Conservation (phyloP, 2,888 invertebrate species). For the Schizotus pectinicornis region DNA sequence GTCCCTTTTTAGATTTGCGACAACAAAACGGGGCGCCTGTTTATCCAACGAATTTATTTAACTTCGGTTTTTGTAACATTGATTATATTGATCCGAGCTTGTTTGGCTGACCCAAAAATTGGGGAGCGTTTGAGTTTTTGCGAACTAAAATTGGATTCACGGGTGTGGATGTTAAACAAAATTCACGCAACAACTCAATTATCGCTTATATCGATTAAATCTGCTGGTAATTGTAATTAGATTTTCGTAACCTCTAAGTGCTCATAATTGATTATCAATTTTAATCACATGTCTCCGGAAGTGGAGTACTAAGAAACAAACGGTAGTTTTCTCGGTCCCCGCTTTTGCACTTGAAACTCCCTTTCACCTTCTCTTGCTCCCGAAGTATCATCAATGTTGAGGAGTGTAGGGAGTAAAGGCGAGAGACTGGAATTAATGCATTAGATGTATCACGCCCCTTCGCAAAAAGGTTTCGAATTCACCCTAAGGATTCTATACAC, state of each 20-base stretch:
- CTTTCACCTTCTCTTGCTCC: constrained; percentile 27
- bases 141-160: not conserved
- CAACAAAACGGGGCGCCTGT: constrained; percentile 15
- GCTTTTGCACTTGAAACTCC: constrained; percentile 27
- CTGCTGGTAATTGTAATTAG: constrained; percentile 1
- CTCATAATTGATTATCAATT: constrained; percentile 20
- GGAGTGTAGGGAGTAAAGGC: constrained; percentile 30
- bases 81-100: constrained; percentile 9
- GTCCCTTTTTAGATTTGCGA: not conserved
- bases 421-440: constrained; percentile 37
- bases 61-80: constrained; percentile 12
- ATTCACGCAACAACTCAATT: constrained; percentile 17
- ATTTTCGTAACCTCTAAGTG: constrained; percentile 14
- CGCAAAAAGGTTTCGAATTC: constrained; percentile 31
- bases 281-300: constrained; percentile 18
- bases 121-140: too few species aligned
- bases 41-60: constrained; percentile 22
- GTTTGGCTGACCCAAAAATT: constrained; percentile 13
- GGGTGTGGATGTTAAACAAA: constrained; percentile 9
- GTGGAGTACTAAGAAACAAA: constrained; percentile 18
- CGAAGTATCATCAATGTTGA: constrained; percentile 34
- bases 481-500: constrained; percentile 31
- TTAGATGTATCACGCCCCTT: constrained; percentile 31
- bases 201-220: constrained; percentile 10
- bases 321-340: constrained; percentile 5